Evolutionary conservation across 2,797 vertebrate genomes (phyloP).

Genomic region (Prionace glauca): DNA sequence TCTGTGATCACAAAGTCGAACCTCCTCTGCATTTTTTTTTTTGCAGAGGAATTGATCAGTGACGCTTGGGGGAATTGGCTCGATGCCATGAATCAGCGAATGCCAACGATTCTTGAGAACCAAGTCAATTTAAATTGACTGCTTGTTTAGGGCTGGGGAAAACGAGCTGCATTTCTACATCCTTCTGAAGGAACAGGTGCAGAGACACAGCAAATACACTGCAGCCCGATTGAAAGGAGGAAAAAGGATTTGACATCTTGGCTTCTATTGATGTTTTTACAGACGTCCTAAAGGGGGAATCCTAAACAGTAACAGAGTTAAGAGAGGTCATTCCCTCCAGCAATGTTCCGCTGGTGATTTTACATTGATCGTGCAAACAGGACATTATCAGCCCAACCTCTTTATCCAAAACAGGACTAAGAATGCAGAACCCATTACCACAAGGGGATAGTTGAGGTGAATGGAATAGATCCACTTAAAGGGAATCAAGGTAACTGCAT

Average conservation of each 20-base stretch:
- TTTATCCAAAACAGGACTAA: not conserved
- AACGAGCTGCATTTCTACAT: conserved; percentile 39
- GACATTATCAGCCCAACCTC: not conserved
- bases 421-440: not conserved
- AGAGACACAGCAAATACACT: not conserved
- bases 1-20: conserved; percentile 45
- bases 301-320: not conserved
- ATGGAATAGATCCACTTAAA: not conserved
- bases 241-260: not conserved
- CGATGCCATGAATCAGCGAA: conserved; percentile 55
- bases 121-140: conserved; percentile 71
- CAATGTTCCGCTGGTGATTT: not conserved
- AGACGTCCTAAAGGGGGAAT: not conserved
- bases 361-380: not conserved
- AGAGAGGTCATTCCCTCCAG: not conserved
- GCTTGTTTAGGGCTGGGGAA: conserved; percentile 58
- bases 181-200: conserved; percentile 29
- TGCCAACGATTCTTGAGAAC: conserved; percentile 52
- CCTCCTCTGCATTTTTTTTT: conserved; percentile 48
- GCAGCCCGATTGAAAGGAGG: not conserved
- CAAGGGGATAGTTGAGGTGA: not conserved
- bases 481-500: not conserved
- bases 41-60: conserved; percentile 56
- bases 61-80: conserved; percentile 54
- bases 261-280: not conserved